phyloP scores from a whole-genome alignment of 1,140 invertebrate genomes.

The Diorhabda sublineata region DNA sequence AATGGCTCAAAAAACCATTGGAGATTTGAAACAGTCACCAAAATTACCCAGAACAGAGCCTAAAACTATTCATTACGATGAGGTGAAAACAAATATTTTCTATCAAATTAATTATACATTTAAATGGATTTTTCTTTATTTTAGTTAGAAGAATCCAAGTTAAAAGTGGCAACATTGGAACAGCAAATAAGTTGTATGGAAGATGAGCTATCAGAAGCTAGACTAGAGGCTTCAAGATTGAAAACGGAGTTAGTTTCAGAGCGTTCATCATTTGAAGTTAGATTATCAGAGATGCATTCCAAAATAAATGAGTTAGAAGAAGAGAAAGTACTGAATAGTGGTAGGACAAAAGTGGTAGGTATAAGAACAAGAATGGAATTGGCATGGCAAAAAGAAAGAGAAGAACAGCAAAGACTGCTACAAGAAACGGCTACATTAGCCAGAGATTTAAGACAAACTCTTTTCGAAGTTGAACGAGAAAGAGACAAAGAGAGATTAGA shows the following conservation, averaged over 20 bases:
- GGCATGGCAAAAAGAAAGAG: slow-evolving; percentile 93
- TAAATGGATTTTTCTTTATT: slow-evolving; percentile 22
- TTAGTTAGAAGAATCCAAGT: slow-evolving; percentile 55
- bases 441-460: slow-evolving; percentile 78
- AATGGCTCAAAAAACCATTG: slow-evolving; percentile 75
- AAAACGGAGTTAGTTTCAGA: slow-evolving; percentile 88
- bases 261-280: slow-evolving; percentile 81
- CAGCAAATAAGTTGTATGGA: slow-evolving; percentile 81
- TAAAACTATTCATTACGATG: slow-evolving; percentile 47
- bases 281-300: slow-evolving; percentile 84
- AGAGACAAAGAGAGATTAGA: slow-evolving; percentile 84
- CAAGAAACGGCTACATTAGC: slow-evolving; percentile 89
- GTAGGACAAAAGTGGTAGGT: slow-evolving; percentile 78
- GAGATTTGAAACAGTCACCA: slow-evolving; percentile 60
- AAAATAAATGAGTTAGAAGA: slow-evolving; percentile 89
- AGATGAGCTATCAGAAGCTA: slow-evolving; percentile 80
- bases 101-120: neutral
- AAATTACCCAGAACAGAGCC: slow-evolving; percentile 41
- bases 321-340: slow-evolving; percentile 71
- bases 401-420: slow-evolving; percentile 84
- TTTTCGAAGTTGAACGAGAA: slow-evolving; percentile 85
- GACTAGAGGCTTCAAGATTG: slow-evolving; percentile 75
- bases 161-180: slow-evolving; percentile 66
- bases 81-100: slow-evolving; percentile 46
- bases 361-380: slow-evolving; percentile 85